phyloP scores from a whole-genome alignment of 2,888 invertebrate species.

The Troides oblongomaculatus region DNA sequence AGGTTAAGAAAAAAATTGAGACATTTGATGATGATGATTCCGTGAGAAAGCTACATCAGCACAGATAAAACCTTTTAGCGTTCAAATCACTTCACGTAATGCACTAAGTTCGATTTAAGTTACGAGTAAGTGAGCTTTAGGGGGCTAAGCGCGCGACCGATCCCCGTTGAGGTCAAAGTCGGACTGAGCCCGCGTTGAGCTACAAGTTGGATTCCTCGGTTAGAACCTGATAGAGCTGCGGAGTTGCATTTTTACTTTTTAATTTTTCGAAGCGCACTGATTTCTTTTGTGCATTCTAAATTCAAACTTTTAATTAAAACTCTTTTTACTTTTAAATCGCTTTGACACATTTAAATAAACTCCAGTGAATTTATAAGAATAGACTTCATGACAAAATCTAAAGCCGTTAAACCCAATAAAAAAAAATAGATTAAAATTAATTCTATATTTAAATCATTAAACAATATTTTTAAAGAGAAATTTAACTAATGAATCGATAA shows the following conservation, averaged over 20 bases:
- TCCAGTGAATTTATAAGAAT: too few species aligned
- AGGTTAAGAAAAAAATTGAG: neutral
- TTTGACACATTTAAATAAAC: too few species aligned
- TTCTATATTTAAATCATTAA: too few species aligned
- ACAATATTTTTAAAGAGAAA: too few species aligned
- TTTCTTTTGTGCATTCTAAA: slow-evolving; percentile 15
- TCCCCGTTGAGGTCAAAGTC: slow-evolving; percentile 36
- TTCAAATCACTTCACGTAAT: slow-evolving; percentile 28
- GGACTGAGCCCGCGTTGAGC: slow-evolving; percentile 45
- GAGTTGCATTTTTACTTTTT: slow-evolving; percentile 12
- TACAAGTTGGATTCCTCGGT: slow-evolving; percentile 21
- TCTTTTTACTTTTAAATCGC: neutral
- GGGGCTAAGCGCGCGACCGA: slow-evolving; percentile 44
- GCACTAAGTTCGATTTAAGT: slow-evolving; percentile 43
- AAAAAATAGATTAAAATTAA: too few species aligned
- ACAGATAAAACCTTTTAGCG: slow-evolving; percentile 9
- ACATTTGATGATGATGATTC: neutral
- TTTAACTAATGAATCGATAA: too few species aligned
- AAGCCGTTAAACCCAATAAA: too few species aligned
- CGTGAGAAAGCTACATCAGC: neutral
- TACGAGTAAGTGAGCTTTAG: slow-evolving; percentile 47
- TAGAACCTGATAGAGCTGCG: slow-evolving; percentile 26
- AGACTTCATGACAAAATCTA: too few species aligned
- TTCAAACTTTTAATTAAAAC: neutral
- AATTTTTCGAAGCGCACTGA: slow-evolving; percentile 12